A percentile compares a stretch with the other conserved stretches of the same genome.
Conservation (phyloP, 2,797 vertebrate genomes). For the Momotus momota region DNA sequence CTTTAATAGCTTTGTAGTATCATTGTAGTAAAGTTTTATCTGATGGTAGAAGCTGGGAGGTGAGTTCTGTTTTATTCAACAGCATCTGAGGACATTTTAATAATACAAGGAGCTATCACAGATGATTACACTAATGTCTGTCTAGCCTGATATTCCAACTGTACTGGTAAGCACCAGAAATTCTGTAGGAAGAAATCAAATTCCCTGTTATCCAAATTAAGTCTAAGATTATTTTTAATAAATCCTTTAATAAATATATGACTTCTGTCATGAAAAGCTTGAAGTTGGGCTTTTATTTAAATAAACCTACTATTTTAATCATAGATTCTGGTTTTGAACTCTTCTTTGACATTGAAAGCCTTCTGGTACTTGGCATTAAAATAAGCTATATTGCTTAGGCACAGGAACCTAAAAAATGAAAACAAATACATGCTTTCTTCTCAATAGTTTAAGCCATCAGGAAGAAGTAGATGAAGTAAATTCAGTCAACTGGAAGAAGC, state of each 20-base stretch:
- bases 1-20: not conserved
- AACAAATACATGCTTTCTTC: not conserved
- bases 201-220: not conserved
- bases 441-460: not conserved
- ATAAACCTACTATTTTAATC: not conserved
- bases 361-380: not conserved
- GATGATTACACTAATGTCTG: not conserved
- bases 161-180: not conserved
- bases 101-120: not conserved
- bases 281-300: not conserved
- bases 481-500: not conserved
- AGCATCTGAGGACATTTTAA: not conserved
- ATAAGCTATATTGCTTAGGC: not conserved
- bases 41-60: not conserved
- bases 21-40: not conserved
- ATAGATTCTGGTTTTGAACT: not conserved
- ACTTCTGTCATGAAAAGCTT: not conserved
- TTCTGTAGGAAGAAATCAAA: not conserved
- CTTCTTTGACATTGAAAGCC: not conserved
- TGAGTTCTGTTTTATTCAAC: not conserved
- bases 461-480: not conserved
- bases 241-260: not conserved
- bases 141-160: not conserved
- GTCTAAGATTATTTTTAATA: not conserved
- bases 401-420: not conserved